phyloP scores from a whole-genome alignment of 1,140 invertebrate species.

The Chymomyza costata region DNA sequence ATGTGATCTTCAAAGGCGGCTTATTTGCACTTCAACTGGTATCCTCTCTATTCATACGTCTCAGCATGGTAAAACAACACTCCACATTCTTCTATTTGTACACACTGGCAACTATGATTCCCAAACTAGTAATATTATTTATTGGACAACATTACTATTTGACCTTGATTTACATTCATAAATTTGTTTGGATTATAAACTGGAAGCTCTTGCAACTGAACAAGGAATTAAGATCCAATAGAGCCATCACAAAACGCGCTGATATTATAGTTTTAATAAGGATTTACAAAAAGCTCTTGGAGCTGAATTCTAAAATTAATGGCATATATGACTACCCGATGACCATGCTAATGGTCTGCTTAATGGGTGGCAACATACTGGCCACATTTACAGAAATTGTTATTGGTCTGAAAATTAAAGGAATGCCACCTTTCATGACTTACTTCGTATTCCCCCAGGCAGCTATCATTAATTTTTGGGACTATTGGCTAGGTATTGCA shows the following conservation, averaged over 20 bases:
- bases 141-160: no score
- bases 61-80: no score
- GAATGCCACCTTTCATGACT: not conserved
- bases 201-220: constrained; percentile 23
- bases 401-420: constrained; percentile 17
- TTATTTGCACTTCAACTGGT: no score
- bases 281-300: no score
- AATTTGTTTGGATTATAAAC: constrained; percentile 43
- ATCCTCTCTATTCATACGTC: no score
- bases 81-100: no score
- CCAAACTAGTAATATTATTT: no score
- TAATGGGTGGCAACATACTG: constrained; percentile 27
- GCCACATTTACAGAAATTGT: constrained; percentile 35
- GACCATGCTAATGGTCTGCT: constrained; percentile 15
- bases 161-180: constrained; percentile 32
- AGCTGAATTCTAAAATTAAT: constrained; percentile 15
- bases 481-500: constrained; percentile 34
- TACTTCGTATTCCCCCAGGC: constrained; percentile 9
- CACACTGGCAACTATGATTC: no score
- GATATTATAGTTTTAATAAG: no score
- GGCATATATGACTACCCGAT: constrained; percentile 31
- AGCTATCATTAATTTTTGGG: constrained; percentile 24
- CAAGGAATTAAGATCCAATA: no score
- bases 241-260: no score
- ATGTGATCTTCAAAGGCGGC: no score